phyloP scores from a whole-genome alignment of 2,888 invertebrate species.

The Teleogryllus oceanicus region DNA sequence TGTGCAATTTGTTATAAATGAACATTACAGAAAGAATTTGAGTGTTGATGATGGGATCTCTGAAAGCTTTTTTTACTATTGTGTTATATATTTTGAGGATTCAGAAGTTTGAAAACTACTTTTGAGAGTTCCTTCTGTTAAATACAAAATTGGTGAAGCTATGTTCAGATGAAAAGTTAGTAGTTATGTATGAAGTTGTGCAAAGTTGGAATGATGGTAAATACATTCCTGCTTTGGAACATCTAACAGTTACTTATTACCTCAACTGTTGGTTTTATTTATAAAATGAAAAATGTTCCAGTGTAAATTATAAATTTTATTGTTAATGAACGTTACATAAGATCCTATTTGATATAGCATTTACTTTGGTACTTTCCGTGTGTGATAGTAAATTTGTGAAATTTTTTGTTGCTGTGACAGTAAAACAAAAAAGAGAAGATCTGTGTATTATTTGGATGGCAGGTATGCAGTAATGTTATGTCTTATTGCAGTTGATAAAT shows the following conservation, averaged over 20 bases:
- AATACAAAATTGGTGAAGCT: too few relatives aligned
- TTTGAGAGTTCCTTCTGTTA: too few relatives aligned
- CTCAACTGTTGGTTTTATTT: not conserved
- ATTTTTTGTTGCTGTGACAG: not conserved
- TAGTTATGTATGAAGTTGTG: not conserved
- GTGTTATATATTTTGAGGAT: too few relatives aligned
- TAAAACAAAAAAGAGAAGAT: not conserved
- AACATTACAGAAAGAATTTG: too few relatives aligned
- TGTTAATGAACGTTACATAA: not conserved
- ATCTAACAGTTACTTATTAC: not conserved
- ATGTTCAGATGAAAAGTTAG: not conserved
- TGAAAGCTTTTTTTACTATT: too few relatives aligned
- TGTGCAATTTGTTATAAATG: too few relatives aligned
- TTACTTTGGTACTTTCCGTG: not conserved
- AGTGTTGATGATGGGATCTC: too few relatives aligned
- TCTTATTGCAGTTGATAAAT: not conserved
- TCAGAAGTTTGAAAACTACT: too few relatives aligned
- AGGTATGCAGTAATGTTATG: not conserved
- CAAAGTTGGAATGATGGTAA: not conserved
- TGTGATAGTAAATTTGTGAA: not conserved
- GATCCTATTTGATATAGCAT: not conserved
- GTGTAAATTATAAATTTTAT: too few relatives aligned
- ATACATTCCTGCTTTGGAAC: not conserved
- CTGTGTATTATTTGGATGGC: not conserved
- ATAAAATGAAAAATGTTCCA: too few relatives aligned